Conservation (phyloP, 2,888 invertebrate genomes). For the Andrena marginata region DNA sequence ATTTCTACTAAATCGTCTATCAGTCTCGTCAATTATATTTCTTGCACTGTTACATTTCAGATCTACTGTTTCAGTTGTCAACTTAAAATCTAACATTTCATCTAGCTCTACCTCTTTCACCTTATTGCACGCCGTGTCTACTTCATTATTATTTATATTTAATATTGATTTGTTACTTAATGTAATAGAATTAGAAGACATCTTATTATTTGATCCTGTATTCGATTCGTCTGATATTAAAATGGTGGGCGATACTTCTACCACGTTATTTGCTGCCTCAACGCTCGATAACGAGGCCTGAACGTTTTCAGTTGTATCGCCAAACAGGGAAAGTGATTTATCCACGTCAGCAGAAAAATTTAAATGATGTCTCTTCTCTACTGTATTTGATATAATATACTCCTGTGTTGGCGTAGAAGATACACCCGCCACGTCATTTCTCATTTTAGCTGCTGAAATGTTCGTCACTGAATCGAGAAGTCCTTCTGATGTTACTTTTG, state of each 20-base stretch:
- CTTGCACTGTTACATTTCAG: background rate
- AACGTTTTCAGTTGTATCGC: slow-evolving; percentile 12
- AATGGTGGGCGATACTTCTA: background rate
- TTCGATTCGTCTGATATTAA: background rate
- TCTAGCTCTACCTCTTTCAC: background rate
- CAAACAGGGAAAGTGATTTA: slow-evolving; percentile 56
- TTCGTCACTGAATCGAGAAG: background rate
- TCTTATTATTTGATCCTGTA: background rate
- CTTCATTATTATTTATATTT: background rate
- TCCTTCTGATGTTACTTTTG: background rate
- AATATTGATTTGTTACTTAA: background rate
- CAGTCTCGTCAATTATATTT: background rate
- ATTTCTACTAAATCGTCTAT: background rate
- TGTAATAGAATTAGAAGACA: background rate
- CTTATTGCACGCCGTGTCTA: background rate
- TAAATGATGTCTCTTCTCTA: background rate
- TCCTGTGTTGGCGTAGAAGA: slow-evolving; percentile 2
- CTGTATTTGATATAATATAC: background rate
- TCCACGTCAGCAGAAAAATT: slow-evolving; percentile 37
- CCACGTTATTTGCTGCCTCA: background rate
- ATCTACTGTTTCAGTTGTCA: background rate
- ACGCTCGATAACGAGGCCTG: background rate
- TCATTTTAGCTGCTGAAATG: background rate
- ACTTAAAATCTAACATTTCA: background rate
- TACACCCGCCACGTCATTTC: background rate